phyloP scores from a whole-genome alignment of 2,888 invertebrate genomes.

The Mellilla xanthometata region DNA sequence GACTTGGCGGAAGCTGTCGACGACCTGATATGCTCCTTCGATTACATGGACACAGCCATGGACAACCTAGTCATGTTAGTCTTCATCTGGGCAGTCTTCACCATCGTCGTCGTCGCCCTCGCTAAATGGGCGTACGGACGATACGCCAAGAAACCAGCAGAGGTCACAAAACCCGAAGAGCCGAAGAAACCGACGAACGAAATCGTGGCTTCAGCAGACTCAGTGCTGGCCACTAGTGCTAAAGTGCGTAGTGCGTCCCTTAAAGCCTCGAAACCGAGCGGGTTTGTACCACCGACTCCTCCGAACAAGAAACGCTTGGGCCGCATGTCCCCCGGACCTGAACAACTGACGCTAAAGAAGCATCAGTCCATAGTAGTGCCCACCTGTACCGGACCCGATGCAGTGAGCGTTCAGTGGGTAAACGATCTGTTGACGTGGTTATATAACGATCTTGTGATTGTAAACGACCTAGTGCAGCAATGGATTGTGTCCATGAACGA shows the following conservation, averaged over 20 bases:
- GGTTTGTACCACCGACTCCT: slow-evolving; percentile 87
- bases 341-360: slow-evolving; percentile 81
- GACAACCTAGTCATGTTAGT: slow-evolving; percentile 95
- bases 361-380: slow-evolving; percentile 83
- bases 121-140: slow-evolving; percentile 91
- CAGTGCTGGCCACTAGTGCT: slow-evolving; percentile 67
- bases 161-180: slow-evolving; percentile 58
- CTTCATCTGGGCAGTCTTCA: slow-evolving; percentile 94
- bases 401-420: slow-evolving; percentile 92
- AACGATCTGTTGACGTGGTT: slow-evolving; percentile 94
- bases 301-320: slow-evolving; percentile 88
- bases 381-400: slow-evolving; percentile 88
- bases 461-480: slow-evolving; percentile 90
- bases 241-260: slow-evolving; percentile 65
- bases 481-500: slow-evolving; percentile 94
- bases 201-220: slow-evolving; percentile 67
- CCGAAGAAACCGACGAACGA: slow-evolving; percentile 70
- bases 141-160: slow-evolving; percentile 67
- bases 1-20: slow-evolving; percentile 97
- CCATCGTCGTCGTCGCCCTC: slow-evolving; percentile 90
- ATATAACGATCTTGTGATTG: slow-evolving; percentile 92
- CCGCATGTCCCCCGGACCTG: slow-evolving; percentile 89
- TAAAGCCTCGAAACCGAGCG: slow-evolving; percentile 60
- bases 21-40: slow-evolving; percentile 96
- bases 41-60: slow-evolving; percentile 95